These are phyloP conservation scores for Empis stercorea DNA, from an alignment of 2,888 invertebrate species.

Conservation along the genomic window DNA sequence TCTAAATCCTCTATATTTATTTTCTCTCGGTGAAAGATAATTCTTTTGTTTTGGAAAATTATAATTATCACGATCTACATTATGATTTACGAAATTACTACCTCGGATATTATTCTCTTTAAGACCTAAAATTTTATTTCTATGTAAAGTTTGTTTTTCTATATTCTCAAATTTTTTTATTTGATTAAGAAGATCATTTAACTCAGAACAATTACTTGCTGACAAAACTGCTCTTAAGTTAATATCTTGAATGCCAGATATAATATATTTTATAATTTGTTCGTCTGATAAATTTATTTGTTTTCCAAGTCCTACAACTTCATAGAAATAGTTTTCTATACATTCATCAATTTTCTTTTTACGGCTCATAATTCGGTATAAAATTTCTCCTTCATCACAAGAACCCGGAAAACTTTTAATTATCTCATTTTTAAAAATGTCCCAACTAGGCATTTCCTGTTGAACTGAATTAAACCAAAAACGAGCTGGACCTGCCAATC, in stretches of 20 bases:
- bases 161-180: conserved; percentile 2
- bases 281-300: background rate
- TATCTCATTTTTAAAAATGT: background rate
- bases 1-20: too few relatives aligned
- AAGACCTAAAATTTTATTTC: background rate
- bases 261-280: background rate
- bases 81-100: too few relatives aligned
- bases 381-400: background rate
- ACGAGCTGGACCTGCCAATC: background rate
- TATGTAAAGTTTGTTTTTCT: background rate
- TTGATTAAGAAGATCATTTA: background rate
- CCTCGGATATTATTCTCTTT: background rate
- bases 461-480: background rate
- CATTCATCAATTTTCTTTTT: background rate
- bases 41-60: too few relatives aligned
- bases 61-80: too few relatives aligned
- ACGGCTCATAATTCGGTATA: background rate
- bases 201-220: background rate
- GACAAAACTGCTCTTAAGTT: background rate
- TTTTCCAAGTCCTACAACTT: background rate
- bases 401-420: background rate
- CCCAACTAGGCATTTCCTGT: background rate
- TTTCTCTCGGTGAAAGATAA: too few relatives aligned
- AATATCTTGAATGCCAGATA: background rate
- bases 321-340: background rate